Evolutionary conservation across 2,888 invertebrate genomes (phyloP).

Genomic region (Dyspetes luteomarginatus): DNA sequence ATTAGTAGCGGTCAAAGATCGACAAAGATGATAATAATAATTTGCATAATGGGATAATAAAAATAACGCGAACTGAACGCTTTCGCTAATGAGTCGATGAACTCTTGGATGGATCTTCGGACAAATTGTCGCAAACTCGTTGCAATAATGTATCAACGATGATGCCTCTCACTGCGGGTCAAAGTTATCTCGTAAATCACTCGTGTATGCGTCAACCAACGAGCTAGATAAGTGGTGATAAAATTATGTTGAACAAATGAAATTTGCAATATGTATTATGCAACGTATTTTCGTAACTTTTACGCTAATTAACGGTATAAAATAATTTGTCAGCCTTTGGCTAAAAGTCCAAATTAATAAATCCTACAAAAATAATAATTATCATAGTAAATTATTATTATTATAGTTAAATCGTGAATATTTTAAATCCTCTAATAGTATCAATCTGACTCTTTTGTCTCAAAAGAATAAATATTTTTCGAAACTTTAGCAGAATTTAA

Average conservation of each 20-base stretch:
- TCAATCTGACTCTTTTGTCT: too few relatives aligned
- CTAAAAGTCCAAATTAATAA: too few relatives aligned
- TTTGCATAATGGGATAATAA: not conserved
- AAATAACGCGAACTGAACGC: not conserved
- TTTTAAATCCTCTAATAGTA: too few relatives aligned
- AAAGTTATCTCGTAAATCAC: conserved; percentile 19
- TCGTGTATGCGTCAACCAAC: conserved; percentile 28
- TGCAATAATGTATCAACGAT: not conserved
- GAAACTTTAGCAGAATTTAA: too few relatives aligned
- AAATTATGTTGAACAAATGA: not conserved
- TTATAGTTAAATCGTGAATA: too few relatives aligned
- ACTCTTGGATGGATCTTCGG: not conserved
- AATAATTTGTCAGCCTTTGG: not conserved
- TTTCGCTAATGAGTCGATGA: not conserved
- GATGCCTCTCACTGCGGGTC: not conserved
- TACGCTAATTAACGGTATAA: not conserved
- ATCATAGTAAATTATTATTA: too few relatives aligned
- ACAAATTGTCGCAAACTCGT: not conserved
- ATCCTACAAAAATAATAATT: too few relatives aligned
- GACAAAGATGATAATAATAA: not conserved
- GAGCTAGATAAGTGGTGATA: not conserved
- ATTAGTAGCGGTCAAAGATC: not conserved
- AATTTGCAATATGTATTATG: not conserved
- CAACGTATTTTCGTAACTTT: not conserved
- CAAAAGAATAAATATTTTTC: too few relatives aligned